These are phyloP conservation scores for Petrophora chlorosata DNA, from an alignment of 2,888 invertebrate species.

Conservation along the genomic window DNA sequence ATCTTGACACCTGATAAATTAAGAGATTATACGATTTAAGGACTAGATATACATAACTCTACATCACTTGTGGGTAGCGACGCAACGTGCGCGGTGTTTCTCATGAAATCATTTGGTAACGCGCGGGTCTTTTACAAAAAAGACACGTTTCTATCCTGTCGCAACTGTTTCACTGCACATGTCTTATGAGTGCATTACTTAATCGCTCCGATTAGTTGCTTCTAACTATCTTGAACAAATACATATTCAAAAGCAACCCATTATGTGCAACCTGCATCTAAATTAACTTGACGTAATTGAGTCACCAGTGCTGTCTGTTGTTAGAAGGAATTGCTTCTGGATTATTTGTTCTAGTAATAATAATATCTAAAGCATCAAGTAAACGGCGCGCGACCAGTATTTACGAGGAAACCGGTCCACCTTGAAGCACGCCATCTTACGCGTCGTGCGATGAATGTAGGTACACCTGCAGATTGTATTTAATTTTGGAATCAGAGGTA, in stretches of 20 bases:
- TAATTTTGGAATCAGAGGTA: constrained; percentile 59
- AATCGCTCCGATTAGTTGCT: constrained; percentile 30
- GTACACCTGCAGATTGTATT: constrained; percentile 59
- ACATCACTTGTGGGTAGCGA: background rate
- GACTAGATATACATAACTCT: constrained; percentile 6
- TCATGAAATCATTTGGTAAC: constrained; percentile 42
- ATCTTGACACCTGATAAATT: constrained; percentile 23
- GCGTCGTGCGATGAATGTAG: constrained; percentile 52
- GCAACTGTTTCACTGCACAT: constrained; percentile 42
- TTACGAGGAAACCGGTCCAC: constrained; percentile 59
- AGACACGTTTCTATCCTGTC: constrained; percentile 45
- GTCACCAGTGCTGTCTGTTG: background rate
- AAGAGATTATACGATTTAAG: constrained; percentile 24
- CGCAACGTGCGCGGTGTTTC: constrained; percentile 30
- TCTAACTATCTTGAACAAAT: constrained; percentile 17
- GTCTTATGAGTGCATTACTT: constrained; percentile 36
- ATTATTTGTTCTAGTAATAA: constrained; percentile 22
- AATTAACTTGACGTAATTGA: constrained; percentile 6
- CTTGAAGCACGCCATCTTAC: constrained; percentile 65
- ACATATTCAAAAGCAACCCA: background rate
- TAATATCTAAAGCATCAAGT: constrained; percentile 48
- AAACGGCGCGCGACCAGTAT: constrained; percentile 54
- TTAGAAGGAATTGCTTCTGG: background rate
- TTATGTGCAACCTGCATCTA: constrained; percentile 8
- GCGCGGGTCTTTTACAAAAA: constrained; percentile 37